Evolutionary conservation across 1,140 invertebrate genomes (phyloP).

Genomic region (Brachystomella parvula): DNA sequence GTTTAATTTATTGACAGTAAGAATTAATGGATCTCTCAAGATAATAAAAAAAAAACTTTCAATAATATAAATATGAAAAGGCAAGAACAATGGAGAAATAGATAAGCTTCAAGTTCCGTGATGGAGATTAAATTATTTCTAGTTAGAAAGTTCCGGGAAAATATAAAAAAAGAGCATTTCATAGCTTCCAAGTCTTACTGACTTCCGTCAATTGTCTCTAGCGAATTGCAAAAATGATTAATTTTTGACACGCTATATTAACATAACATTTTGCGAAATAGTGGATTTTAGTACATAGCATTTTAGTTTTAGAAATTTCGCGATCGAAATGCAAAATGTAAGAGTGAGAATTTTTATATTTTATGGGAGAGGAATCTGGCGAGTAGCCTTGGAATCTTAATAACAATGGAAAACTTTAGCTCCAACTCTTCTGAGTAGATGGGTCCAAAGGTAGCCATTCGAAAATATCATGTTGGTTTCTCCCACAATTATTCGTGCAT

Average conservation of each 20-base stretch:
- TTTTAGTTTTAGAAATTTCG: neutral
- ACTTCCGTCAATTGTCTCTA: neutral
- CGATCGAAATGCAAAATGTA: neutral
- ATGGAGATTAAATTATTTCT: neutral
- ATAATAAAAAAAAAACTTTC: no score
- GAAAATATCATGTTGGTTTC: no score
- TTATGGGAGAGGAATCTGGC: neutral
- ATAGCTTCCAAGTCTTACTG: neutral
- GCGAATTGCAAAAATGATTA: neutral
- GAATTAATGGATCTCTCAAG: no score
- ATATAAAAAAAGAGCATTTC: neutral
- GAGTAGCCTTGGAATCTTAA: no score
- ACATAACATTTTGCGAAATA: neutral
- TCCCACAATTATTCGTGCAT: no score
- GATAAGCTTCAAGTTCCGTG: neutral
- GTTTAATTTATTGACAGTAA: no score
- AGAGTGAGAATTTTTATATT: neutral
- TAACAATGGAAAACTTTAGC: no score
- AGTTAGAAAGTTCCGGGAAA: neutral
- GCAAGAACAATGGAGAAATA: no score
- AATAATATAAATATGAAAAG: no score
- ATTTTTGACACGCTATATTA: neutral
- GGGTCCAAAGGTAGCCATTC: no score
- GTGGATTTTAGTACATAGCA: neutral
- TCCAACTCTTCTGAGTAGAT: no score